A percentile compares a stretch with the other conserved stretches of the same genome.
Evolutionary conservation across 2,888 invertebrate genomes (phyloP).

Genomic region (Lissonota sp.): DNA sequence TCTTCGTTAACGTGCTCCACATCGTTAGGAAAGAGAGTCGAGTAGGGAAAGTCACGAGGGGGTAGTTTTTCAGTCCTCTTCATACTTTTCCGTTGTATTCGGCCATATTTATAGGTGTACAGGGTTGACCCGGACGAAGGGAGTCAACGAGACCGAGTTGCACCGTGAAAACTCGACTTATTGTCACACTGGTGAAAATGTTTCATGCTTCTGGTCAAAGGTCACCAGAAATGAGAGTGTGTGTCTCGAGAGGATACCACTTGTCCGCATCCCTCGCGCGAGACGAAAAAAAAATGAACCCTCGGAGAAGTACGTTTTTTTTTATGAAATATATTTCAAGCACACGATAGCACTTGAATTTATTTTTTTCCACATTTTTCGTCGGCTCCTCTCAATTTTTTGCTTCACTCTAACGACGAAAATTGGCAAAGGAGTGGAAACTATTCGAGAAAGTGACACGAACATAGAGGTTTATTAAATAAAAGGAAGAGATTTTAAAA

Average conservation of each 20-base stretch:
- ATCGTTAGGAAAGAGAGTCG: slow-evolving; percentile 37
- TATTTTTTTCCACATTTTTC: slow-evolving; percentile 36
- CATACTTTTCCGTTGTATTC: too few relatives aligned
- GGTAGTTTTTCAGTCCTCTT: too few relatives aligned
- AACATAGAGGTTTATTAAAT: too few relatives aligned
- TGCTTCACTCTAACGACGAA: background rate
- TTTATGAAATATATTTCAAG: slow-evolving; percentile 53
- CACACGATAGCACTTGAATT: slow-evolving; percentile 3
- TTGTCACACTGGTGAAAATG: slow-evolving; percentile 56
- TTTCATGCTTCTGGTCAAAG: slow-evolving; percentile 54
- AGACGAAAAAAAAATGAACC: slow-evolving; percentile 45
- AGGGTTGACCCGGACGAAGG: too few relatives aligned
- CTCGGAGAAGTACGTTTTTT: slow-evolving; percentile 17
- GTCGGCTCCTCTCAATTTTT: slow-evolving; percentile 10
- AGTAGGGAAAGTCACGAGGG: slow-evolving; percentile 45
- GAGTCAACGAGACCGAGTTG: slow-evolving; percentile 45
- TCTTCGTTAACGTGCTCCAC: slow-evolving; percentile 47
- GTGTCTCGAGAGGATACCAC: slow-evolving; percentile 63
- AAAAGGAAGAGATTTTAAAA: too few relatives aligned
- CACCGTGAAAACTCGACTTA: slow-evolving; percentile 62
- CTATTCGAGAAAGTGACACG: too few relatives aligned
- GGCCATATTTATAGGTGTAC: too few relatives aligned
- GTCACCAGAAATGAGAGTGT: slow-evolving; percentile 49
- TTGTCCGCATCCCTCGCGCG: slow-evolving; percentile 28
- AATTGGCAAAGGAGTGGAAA: background rate